These are phyloP conservation scores for Deroplatys truncata DNA, from an alignment of 2,888 invertebrate species.

Conservation along the genomic window DNA sequence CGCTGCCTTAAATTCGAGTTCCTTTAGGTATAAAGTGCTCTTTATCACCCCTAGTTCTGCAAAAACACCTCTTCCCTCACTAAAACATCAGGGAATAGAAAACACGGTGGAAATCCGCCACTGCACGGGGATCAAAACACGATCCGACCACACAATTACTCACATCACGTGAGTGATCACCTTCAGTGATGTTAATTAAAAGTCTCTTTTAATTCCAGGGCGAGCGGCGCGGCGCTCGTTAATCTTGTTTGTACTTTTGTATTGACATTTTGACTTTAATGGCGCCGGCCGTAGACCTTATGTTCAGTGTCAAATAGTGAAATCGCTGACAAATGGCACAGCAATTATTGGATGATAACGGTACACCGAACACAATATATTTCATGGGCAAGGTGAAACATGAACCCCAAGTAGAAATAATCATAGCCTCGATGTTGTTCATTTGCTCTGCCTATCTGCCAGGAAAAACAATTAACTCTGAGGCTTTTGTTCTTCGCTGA, in stretches of 20 bases:
- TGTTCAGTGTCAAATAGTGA: neutral
- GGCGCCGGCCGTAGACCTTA: neutral
- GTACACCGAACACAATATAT: neutral
- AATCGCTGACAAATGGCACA: neutral
- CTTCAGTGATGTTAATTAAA: neutral
- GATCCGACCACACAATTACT: neutral
- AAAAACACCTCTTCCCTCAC: no score
- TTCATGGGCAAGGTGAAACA: no score
- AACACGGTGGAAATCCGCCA: no score
- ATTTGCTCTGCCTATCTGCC: no score
- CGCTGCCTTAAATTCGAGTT: no score
- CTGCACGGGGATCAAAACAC: neutral
- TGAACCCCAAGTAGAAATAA: no score
- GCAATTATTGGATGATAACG: neutral
- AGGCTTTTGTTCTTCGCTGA: no score
- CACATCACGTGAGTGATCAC: neutral
- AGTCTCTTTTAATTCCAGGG: neutral
- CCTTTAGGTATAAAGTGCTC: no score
- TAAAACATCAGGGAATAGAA: no score
- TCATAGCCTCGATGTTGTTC: no score
- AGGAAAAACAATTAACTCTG: no score
- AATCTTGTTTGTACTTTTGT: neutral
- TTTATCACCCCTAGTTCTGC: no score
- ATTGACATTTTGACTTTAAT: neutral
- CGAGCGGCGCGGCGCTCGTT: neutral